Evolutionary conservation across 2,113 vertebrate species (phyloP), one percentile per base, ranked within the genome.

Genomic region (Alouatta palliata): DNA sequence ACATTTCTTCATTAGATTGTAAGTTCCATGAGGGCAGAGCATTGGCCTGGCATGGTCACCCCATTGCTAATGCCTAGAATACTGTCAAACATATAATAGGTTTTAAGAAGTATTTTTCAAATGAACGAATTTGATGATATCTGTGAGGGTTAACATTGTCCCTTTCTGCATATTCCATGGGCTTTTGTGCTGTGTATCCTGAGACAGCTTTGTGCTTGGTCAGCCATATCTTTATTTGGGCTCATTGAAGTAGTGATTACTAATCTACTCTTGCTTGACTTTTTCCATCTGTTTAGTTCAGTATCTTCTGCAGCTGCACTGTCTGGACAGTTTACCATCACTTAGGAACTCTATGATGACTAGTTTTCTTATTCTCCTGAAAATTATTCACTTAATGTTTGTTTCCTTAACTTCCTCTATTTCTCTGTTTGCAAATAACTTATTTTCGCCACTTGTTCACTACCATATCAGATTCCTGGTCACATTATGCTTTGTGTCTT

Each of bases 401-500:
- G 40, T 81, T 94, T 96, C 19, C 61, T 85, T 35, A 11, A 76
- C 35, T 91, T 96, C 58, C 30, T 90, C 23, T 73, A 0, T 85
- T 83, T 96, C 77, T 95, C 89, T 90, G 30, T 96, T 97, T 94
- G 77, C 49, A 87, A 76, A 30, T 75, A 91, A 20, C 80, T 96
- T 96, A 83, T 86, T 96, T 96, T 86, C 94, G 20, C 35, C 8
- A 17, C 64, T 95, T 87, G 47, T 84, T 70, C 64, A 73, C 23
- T 84, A 25, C 80, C 52, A 92, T 84, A 52, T 96, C 95, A 84
- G 1, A 93, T 97, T 96, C 54, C 90, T 96, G 70, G 20, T 94
- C 70, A 82, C 82, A 25, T 96, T 96, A 73, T 91, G 77, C 61
- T 97, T 97, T 97, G 87, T 71, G 61, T 30, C 4, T 93, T 87